Conservation (phyloP, 2,888 invertebrate genomes). For the Stratiomys singularior region DNA sequence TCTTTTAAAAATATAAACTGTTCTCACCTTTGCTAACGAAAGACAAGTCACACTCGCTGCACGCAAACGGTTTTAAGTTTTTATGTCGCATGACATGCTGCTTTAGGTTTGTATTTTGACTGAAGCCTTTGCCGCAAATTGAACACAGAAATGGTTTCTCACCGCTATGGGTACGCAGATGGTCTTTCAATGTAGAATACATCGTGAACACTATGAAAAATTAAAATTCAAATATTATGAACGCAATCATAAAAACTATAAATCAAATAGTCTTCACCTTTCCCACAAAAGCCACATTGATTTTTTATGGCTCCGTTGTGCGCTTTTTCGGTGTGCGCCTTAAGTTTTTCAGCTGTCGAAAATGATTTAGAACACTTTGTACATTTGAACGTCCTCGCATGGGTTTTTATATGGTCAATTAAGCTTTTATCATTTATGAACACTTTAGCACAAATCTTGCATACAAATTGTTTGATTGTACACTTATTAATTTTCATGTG, state of each 20-base stretch:
- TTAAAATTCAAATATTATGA: background rate
- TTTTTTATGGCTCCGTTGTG: slow-evolving; percentile 66
- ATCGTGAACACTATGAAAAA: slow-evolving; percentile 65
- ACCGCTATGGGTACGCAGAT: slow-evolving; percentile 69
- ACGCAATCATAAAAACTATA: background rate
- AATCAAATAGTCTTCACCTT: slow-evolving; percentile 5
- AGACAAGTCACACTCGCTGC: slow-evolving; percentile 65
- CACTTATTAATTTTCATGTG: slow-evolving; percentile 65
- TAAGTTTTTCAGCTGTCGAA: slow-evolving; percentile 64
- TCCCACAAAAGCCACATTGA: slow-evolving; percentile 8
- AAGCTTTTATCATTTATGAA: slow-evolving; percentile 70
- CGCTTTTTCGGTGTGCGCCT: slow-evolving; percentile 65
- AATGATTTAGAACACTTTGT: slow-evolving; percentile 65
- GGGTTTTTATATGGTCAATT: slow-evolving; percentile 66
- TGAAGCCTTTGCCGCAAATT: slow-evolving; percentile 70
- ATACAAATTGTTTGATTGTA: slow-evolving; percentile 65
- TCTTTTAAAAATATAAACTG: background rate
- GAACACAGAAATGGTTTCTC: slow-evolving; percentile 71
- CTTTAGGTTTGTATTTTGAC: slow-evolving; percentile 71
- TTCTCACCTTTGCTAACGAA: slow-evolving; percentile 63
- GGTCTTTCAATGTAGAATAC: slow-evolving; percentile 70
- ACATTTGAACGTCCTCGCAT: slow-evolving; percentile 57
- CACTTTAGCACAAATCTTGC: slow-evolving; percentile 66
- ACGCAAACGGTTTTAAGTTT: slow-evolving; percentile 66
- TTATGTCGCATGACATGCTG: slow-evolving; percentile 71